Conservation (phyloP, 2,797 vertebrate genomes). For the Prionace glauca region DNA sequence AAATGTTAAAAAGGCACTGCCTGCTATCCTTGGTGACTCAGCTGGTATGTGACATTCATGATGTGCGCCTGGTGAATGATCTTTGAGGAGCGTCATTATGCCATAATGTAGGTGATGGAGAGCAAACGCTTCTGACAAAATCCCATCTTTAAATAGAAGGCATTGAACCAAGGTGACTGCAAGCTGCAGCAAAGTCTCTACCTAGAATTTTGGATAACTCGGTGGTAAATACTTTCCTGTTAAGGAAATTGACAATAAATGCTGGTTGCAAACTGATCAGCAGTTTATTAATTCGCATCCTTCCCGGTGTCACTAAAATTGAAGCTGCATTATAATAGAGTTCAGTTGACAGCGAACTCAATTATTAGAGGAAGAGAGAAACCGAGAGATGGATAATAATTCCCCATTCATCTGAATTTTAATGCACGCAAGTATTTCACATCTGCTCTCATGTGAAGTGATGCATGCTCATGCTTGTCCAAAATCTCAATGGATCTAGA, state of each 20-base stretch:
- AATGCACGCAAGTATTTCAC: background rate
- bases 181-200: background rate
- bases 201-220: background rate
- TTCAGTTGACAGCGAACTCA: background rate
- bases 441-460: background rate
- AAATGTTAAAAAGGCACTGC: background rate
- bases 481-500: background rate
- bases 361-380: background rate
- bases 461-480: background rate
- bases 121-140: background rate
- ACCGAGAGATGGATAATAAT: background rate
- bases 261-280: background rate
- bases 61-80: background rate
- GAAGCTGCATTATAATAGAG: background rate
- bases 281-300: background rate
- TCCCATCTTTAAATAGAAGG: background rate
- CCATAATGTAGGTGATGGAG: background rate
- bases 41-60: background rate
- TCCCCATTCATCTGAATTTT: background rate
- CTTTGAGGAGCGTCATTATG: background rate
- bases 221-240: background rate
- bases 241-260: background rate
- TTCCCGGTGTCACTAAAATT: background rate
- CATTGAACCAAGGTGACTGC: background rate
- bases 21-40: background rate